Evolutionary conservation across 2,797 vertebrate genomes (phyloP), one percentile per base, ranked within the genome.

Genomic region (Lithobates pipiens): DNA sequence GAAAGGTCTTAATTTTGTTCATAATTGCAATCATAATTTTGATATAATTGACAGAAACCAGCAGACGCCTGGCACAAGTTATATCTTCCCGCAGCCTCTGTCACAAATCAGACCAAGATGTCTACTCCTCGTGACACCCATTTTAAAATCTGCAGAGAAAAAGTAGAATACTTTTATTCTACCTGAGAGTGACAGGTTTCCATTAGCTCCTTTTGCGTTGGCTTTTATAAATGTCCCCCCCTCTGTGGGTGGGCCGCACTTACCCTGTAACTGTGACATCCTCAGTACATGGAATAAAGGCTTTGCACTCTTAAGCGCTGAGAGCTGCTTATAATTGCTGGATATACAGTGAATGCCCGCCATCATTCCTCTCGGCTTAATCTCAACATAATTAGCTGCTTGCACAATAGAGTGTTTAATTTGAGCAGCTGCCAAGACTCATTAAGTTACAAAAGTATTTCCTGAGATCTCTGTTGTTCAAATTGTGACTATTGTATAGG

Each of bases 371-470:
- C 91, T 90, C 84, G 85, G 88, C 91, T 93, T 93, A 93, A 93
- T 94, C 91, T 92, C 91, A 89, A 90, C 90, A 89, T 94, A 94
- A 94, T 94, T 95, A 93, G 92, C 91, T 92, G 88, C 90, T 94
- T 92, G 91, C 89, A 95, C 92, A 93, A 93, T 94, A 91, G 91
- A 91, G 88, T 93, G 90, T 92, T 93, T 93, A 93, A 93, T 95
- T 92, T 94, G 92, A 93, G 94, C 92, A 89, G 89, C 91, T 93
- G 92, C 92, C 92, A 93, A 90, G 83, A 90, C 92, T 94, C 92
- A 92, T 95, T 95, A 93, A 92, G 86, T 92, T 90, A 88, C 90
- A 92, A 88, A 89, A 90, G 91, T 90, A 88, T 92, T 93, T 94
- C 92, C 92, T 90, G 92, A 92, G 91, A 91, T 91, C 87, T 92